phyloP scores from a whole-genome alignment of 2,797 vertebrate species.

The Channallabes apus region DNA sequence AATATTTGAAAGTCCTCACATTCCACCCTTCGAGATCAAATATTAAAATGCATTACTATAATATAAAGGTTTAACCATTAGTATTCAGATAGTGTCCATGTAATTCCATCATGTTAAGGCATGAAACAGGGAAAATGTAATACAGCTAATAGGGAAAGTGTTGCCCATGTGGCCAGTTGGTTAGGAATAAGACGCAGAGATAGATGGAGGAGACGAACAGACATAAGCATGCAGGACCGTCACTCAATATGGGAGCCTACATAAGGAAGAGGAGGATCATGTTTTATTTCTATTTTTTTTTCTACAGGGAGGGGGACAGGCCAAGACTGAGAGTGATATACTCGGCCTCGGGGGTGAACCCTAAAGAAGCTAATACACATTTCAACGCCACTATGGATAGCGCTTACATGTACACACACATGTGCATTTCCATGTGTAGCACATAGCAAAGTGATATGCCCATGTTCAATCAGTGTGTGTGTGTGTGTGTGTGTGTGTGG shows the following conservation, averaged over 20 bases:
- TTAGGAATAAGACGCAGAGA: not conserved
- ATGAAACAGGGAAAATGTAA: not conserved
- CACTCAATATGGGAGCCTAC: slow-evolving; percentile 52
- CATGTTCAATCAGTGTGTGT: not conserved
- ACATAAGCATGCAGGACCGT: slow-evolving; percentile 57
- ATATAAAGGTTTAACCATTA: not conserved
- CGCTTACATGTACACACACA: slow-evolving; percentile 38
- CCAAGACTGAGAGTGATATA: slow-evolving; percentile 49
- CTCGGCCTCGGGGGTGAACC: slow-evolving; percentile 20
- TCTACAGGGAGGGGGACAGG: slow-evolving; percentile 52
- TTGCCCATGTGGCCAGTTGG: not conserved
- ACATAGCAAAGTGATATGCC: not conserved
- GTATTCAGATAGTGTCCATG: not conserved
- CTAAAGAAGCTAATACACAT: slow-evolving; percentile 21
- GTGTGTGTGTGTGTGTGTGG: not conserved
- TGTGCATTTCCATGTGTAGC: slow-evolving; percentile 26
- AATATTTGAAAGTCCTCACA: not conserved
- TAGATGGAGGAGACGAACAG: slow-evolving; percentile 15
- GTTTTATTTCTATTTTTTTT: slow-evolving; percentile 66
- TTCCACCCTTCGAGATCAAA: too few relatives aligned
- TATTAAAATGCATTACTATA: not conserved
- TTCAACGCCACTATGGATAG: slow-evolving; percentile 21
- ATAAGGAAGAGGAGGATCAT: slow-evolving; percentile 63
- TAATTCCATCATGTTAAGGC: not conserved
- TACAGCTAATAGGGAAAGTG: too few relatives aligned